Percentiles rank a stretch among this genome's conserved stretches.
These are phyloP conservation scores for Crotophaga sulcirostris DNA, from an alignment of 2,113 vertebrate species.

Conservation along the genomic window DNA sequence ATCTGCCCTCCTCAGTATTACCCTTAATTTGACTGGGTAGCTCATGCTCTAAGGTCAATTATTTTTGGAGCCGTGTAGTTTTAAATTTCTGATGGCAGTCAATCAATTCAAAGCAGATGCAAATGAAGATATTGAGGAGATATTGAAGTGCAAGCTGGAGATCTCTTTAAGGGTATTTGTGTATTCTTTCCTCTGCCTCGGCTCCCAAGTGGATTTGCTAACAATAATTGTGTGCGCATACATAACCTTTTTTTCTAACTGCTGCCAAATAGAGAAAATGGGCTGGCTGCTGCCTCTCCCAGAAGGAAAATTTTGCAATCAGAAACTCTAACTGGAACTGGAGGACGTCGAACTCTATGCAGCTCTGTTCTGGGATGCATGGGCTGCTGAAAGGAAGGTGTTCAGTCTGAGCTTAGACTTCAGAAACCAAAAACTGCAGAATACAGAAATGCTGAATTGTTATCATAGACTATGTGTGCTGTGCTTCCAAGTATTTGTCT, in stretches of 20 bases:
- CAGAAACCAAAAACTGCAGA: background rate
- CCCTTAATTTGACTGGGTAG: background rate
- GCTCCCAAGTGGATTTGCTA: background rate
- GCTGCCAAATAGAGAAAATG: background rate
- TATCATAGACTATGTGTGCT: background rate
- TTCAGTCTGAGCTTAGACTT: background rate
- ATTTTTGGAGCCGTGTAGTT: background rate
- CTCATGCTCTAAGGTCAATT: background rate
- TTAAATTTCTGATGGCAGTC: background rate
- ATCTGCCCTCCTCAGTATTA: background rate
- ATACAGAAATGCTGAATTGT: background rate
- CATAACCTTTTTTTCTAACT: background rate
- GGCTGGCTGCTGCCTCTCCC: background rate
- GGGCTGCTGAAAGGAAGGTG: background rate
- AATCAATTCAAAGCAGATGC: background rate
- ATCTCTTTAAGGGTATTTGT: too few relatives aligned
- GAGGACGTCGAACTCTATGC: accelerated
- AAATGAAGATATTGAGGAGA: background rate
- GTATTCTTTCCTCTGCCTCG: accelerated
- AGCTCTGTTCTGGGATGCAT: background rate
- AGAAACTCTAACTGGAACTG: accelerated
- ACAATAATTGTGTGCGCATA: too few relatives aligned
- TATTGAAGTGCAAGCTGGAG: background rate
- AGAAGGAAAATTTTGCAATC: accelerated
- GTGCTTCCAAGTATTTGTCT: background rate